A percentile compares a stretch with the other conserved stretches of the same genome.
These are phyloP conservation scores for Protonibea diacanthus DNA, from an alignment of 2,797 vertebrate genomes.

Conservation along the genomic window DNA sequence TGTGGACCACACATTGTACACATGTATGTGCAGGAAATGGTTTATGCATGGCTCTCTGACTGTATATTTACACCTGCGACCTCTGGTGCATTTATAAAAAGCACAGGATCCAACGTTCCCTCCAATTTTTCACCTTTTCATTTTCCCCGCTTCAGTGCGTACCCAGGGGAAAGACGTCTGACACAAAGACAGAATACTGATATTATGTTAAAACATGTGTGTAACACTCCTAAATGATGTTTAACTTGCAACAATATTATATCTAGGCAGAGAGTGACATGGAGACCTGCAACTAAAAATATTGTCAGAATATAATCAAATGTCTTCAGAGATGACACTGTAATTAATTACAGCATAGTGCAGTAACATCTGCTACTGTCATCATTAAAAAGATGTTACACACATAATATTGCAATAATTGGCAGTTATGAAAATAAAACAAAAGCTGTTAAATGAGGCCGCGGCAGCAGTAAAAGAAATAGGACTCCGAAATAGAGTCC, in stretches of 20 bases:
- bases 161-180: background rate
- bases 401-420: constrained; percentile 10
- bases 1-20: background rate
- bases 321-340: background rate
- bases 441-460: constrained; percentile 15
- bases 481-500: constrained; percentile 38
- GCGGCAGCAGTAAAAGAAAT: background rate
- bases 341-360: constrained; percentile 2
- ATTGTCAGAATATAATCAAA: constrained; percentile 10
- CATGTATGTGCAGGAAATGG: background rate
- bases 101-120: background rate
- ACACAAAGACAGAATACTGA: constrained; percentile 49
- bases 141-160: background rate
- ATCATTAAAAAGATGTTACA: background rate
- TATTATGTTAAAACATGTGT: constrained; percentile 52
- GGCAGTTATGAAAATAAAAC: constrained; percentile 10
- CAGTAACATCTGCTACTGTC: constrained; percentile 19
- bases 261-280: background rate
- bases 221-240: constrained; percentile 52
- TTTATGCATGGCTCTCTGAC: background rate
- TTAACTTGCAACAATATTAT: constrained; percentile 52
- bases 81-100: background rate
- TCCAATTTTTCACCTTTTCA: background rate
- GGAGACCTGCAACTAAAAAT: background rate
- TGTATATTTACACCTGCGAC: background rate